Evolutionary conservation across 2,888 invertebrate genomes (phyloP).

Genomic region (Nomada ruficornis): DNA sequence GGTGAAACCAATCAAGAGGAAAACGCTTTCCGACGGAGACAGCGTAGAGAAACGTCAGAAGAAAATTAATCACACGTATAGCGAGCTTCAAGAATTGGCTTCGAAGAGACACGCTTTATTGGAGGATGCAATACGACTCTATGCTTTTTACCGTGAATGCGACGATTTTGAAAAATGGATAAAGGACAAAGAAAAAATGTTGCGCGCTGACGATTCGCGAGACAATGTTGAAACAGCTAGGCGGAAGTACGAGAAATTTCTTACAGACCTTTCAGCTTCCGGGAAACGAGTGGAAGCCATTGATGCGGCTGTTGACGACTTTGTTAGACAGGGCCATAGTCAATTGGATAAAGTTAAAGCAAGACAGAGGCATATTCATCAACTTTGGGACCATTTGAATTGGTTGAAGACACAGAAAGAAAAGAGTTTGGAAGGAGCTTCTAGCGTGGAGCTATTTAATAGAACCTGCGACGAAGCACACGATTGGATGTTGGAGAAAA

Average conservation of each 20-base stretch:
- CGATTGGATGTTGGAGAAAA: constrained; percentile 99
- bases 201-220: constrained; percentile 92
- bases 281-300: constrained; percentile 96
- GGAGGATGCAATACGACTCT: constrained; percentile 96
- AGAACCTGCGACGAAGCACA: constrained; percentile 98
- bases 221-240: constrained; percentile 97
- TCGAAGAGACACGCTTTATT: constrained; percentile 92
- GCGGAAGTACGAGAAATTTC: constrained; percentile 98
- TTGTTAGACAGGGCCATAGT: constrained; percentile 93
- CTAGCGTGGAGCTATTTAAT: constrained; percentile 97
- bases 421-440: constrained; percentile 95
- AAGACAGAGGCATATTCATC: constrained; percentile 93
- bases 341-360: constrained; percentile 92
- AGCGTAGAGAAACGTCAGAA: constrained; percentile 93
- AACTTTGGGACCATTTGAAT: constrained; percentile 95
- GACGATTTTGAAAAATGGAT: constrained; percentile 99
- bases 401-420: constrained; percentile 95
- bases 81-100: constrained; percentile 92
- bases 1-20: constrained; percentile 81
- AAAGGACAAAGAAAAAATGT: constrained; percentile 95
- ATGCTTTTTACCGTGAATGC: constrained; percentile 97
- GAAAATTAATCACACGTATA: constrained; percentile 92
- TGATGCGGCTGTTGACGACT: constrained; percentile 93
- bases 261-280: constrained; percentile 97
- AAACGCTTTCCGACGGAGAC: constrained; percentile 87